These are phyloP conservation scores for Notodromas monacha DNA, from an alignment of 2,888 invertebrate species.

Conservation along the genomic window DNA sequence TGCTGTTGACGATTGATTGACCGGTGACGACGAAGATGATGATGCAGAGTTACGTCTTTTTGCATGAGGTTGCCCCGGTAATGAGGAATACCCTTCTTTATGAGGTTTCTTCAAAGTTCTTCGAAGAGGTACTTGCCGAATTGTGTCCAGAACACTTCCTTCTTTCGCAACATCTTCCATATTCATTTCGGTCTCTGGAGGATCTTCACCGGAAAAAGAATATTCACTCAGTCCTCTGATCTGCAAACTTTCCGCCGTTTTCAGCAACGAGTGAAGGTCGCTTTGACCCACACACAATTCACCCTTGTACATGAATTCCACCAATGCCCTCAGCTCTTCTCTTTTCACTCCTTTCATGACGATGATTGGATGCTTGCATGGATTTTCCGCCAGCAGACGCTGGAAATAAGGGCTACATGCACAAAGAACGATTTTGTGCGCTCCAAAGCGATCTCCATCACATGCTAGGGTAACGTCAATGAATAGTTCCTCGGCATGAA, in stretches of 20 bases:
- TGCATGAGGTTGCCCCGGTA: too few relatives aligned
- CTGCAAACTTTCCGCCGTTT: conserved; percentile 10
- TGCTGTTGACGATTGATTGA: too few relatives aligned
- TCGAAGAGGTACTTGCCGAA: too few relatives aligned
- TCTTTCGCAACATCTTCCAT: too few relatives aligned
- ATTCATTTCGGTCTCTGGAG: too few relatives aligned
- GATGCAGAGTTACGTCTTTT: too few relatives aligned
- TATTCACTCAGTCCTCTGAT: conserved; percentile 11
- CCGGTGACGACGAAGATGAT: too few relatives aligned
- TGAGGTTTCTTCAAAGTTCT: too few relatives aligned
- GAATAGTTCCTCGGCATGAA: conserved; percentile 12
- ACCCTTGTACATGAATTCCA: conserved; percentile 10
- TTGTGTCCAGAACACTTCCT: too few relatives aligned
- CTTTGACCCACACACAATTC: conserved; percentile 10
- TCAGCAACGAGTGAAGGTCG: conserved; percentile 9
- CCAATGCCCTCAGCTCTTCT: conserved; percentile 9
- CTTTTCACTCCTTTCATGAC: conserved; percentile 10
- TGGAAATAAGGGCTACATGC: conserved; percentile 13
- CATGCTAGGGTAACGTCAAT: conserved; percentile 13
- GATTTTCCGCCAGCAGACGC: conserved; percentile 10
- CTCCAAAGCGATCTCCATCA: conserved; percentile 12
- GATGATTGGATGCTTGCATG: conserved; percentile 10
- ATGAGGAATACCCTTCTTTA: too few relatives aligned
- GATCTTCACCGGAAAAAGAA: too few relatives aligned
- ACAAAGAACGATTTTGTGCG: conserved; percentile 13